These are phyloP conservation scores for Drosophila sturtevanti DNA, from an alignment of 1,140 invertebrate genomes.

Conservation along the genomic window DNA sequence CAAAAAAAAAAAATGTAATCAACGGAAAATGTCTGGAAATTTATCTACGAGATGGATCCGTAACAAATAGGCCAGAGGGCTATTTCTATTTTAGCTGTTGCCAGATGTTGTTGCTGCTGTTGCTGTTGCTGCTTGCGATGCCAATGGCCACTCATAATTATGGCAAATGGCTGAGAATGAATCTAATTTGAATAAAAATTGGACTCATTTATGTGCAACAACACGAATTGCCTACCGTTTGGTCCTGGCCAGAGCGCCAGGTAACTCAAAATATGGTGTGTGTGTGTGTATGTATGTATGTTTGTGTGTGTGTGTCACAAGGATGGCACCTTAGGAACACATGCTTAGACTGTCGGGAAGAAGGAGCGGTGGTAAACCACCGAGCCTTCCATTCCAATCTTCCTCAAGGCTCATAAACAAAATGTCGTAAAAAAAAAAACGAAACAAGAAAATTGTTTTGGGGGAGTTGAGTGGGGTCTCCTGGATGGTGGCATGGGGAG, in stretches of 20 bases:
- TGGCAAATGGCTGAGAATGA: constrained; percentile 18
- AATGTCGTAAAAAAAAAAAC: constrained; percentile 8
- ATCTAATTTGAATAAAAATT: constrained; percentile 28
- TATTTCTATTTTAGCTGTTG: background rate
- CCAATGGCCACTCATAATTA: constrained; percentile 17
- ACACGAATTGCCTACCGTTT: background rate
- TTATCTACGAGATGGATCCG: background rate
- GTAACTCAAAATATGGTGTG: background rate
- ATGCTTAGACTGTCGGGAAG: background rate
- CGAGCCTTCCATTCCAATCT: background rate
- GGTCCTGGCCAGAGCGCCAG: background rate
- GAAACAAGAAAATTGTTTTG: constrained; percentile 19
- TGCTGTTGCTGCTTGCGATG: background rate
- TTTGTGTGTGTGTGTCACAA: background rate
- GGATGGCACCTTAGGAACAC: constrained; percentile 5
- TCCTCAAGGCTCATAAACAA: constrained; percentile 7
- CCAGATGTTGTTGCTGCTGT: constrained; percentile 1
- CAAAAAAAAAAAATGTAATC: background rate
- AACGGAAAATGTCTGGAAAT: background rate
- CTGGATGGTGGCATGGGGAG: too few relatives aligned
- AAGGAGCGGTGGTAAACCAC: background rate
- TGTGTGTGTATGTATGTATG: background rate
- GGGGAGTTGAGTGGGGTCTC: background rate
- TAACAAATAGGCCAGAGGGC: background rate
- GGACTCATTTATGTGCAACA: constrained; percentile 20